Percentiles rank a stretch among this genome's conserved stretches.
Evolutionary conservation across 2,888 invertebrate species (phyloP).

Genomic region (Teleogryllus oceanicus): DNA sequence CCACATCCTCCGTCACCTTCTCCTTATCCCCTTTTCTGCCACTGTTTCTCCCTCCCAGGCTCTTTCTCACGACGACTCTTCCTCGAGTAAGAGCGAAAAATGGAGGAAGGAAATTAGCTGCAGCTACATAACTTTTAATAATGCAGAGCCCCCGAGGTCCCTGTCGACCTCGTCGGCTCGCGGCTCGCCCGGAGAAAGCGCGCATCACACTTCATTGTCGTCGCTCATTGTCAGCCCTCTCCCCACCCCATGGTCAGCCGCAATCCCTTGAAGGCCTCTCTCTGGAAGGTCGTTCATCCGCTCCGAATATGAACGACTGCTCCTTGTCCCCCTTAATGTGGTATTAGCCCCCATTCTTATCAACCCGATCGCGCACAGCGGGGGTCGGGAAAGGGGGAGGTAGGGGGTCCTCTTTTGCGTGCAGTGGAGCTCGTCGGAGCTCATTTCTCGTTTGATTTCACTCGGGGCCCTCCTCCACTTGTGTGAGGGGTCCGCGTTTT

Average conservation of each 20-base stretch:
- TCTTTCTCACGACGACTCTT: background rate
- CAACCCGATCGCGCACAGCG: background rate
- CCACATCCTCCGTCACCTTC: too few species aligned
- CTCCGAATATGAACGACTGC: background rate
- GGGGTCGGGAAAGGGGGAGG: background rate
- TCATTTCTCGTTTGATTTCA: constrained; percentile 18
- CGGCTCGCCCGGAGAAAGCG: background rate
- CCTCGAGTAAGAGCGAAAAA: background rate
- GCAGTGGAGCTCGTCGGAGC: background rate
- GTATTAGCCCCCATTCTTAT: constrained; percentile 5
- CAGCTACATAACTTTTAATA: constrained; percentile 1
- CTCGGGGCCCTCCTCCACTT: background rate
- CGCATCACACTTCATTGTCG: too few species aligned
- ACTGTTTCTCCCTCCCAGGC: background rate
- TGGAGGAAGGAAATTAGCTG: background rate
- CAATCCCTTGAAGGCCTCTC: too few species aligned
- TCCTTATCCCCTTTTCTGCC: background rate
- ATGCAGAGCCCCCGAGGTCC: background rate
- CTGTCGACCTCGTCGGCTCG: background rate
- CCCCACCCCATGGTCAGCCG: too few species aligned
- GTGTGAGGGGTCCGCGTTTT: background rate
- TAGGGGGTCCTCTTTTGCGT: background rate
- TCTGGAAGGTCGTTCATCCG: background rate
- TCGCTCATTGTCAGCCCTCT: too few species aligned
- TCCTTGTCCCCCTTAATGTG: background rate